Conservation (phyloP, 2,113 vertebrate species). For the Hippoglossus stenolepis region DNA sequence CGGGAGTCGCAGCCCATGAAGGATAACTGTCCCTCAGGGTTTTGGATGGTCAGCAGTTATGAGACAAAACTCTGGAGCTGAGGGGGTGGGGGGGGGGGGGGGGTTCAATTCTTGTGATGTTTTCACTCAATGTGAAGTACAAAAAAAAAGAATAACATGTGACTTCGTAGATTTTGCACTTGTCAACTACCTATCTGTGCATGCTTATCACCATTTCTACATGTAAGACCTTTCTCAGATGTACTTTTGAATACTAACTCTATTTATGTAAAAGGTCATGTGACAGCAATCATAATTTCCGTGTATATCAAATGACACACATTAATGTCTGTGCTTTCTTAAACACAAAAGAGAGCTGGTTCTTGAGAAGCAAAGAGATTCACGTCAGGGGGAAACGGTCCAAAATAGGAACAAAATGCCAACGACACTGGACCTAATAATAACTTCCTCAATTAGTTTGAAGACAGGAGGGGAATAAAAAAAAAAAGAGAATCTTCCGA, state of each 20-base stretch:
- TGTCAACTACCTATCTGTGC: conserved; percentile 83
- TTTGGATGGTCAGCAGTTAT: conserved; percentile 40
- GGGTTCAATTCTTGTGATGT: conserved; percentile 59
- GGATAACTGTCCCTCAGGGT: conserved; percentile 60
- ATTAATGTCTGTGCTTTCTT: conserved; percentile 78
- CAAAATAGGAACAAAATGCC: conserved; percentile 54
- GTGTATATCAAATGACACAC: conserved; percentile 76
- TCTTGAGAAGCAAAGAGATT: conserved; percentile 59
- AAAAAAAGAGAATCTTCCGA: conserved; percentile 42
- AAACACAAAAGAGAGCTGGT: conserved; percentile 63
- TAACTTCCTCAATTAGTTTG: conserved; percentile 59
- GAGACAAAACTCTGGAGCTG: conserved; percentile 14
- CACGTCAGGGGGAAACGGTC: conserved; percentile 47
- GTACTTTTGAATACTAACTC: conserved; percentile 79
- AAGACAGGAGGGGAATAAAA: conserved; percentile 28
- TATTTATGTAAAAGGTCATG: conserved; percentile 79
- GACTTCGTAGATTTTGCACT: conserved; percentile 82
- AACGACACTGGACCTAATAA: conserved; percentile 64
- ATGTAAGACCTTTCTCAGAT: conserved; percentile 79
- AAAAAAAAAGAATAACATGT: conserved; percentile 49
- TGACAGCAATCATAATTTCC: conserved; percentile 79
- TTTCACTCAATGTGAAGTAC: conserved; percentile 71
- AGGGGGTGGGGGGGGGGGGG: conserved; percentile 16
- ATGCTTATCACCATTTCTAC: conserved; percentile 82
- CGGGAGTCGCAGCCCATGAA: conserved; percentile 7